Evolutionary conservation across 2,888 invertebrate genomes (phyloP).

Genomic region (Caenorhabditis afra): DNA sequence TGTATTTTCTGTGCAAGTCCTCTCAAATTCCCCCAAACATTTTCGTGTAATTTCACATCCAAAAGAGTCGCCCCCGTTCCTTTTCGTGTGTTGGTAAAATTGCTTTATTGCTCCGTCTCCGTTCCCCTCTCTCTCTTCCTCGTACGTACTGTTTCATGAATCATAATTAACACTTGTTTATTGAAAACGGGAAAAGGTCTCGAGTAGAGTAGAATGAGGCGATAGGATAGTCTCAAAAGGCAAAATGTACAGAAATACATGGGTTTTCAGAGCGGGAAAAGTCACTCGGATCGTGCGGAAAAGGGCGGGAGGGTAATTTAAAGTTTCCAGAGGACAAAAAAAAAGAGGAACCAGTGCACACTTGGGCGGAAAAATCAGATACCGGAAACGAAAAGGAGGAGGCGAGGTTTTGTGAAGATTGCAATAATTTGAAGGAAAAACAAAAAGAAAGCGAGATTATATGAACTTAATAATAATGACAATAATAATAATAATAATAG

Average conservation of each 20-base stretch:
- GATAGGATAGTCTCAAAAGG: background rate
- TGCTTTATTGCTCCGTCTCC: too few species aligned
- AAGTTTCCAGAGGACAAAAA: conserved; percentile 1
- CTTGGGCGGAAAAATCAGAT: conserved; percentile 42
- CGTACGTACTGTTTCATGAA: too few species aligned
- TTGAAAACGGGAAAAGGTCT: too few species aligned
- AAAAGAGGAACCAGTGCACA: conserved; percentile 34
- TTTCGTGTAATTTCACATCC: too few species aligned
- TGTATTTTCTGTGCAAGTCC: too few species aligned
- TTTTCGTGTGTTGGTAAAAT: too few species aligned
- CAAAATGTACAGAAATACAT: conserved; percentile 36
- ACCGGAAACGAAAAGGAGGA: background rate
- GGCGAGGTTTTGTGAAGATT: background rate
- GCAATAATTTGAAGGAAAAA: background rate
- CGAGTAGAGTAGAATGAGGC: background rate
- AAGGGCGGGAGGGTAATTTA: conserved; percentile 8
- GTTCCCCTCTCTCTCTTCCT: too few species aligned
- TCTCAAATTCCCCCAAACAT: too few species aligned
- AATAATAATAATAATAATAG: background rate
- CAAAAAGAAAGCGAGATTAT: background rate
- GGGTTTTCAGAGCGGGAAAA: background rate
- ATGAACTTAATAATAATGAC: conserved; percentile 1
- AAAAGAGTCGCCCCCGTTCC: too few species aligned
- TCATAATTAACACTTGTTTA: too few species aligned
- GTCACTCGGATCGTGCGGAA: conserved; percentile 14